phyloP scores from a whole-genome alignment of 2,113 vertebrate genomes.

The Proteles cristata region DNA sequence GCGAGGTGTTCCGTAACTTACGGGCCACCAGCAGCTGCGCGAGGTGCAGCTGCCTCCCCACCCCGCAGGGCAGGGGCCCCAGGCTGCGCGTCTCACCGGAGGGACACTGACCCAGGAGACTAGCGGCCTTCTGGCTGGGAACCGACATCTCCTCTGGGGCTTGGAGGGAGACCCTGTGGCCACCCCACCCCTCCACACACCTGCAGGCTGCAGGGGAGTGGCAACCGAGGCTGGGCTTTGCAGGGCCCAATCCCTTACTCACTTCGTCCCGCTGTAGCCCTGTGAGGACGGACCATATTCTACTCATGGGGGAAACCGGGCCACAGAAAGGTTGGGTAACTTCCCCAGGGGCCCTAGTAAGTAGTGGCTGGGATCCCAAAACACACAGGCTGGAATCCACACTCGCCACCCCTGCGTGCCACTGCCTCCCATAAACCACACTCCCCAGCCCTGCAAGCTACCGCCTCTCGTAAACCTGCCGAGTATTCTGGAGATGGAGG shows the following conservation, averaged over 20 bases:
- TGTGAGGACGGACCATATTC: not conserved
- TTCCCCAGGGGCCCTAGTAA: not conserved
- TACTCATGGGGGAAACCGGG: not conserved
- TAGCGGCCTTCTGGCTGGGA: not conserved
- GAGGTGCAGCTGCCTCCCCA: too few relatives aligned
- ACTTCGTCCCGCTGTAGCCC: not conserved
- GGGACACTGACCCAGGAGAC: not conserved
- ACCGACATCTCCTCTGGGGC: not conserved
- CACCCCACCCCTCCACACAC: not conserved
- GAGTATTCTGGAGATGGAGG: not conserved
- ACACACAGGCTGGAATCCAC: not conserved
- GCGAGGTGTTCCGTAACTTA: not conserved
- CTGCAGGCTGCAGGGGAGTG: not conserved
- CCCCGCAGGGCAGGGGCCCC: not conserved
- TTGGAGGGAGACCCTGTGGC: not conserved
- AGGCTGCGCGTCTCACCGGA: rapidly evolving
- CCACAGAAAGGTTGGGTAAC: not conserved
- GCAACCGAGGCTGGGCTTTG: too few relatives aligned
- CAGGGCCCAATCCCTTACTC: not conserved
- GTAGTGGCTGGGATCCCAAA: not conserved
- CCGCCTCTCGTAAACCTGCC: not conserved
- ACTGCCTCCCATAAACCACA: not conserved
- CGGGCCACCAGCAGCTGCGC: not conserved
- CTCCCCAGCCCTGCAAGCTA: not conserved
- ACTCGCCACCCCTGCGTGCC: not conserved